A percentile compares a stretch with the other conserved stretches of the same genome.
Conservation (phyloP, 1,140 invertebrate species). For the Tetramorium alpestre region DNA sequence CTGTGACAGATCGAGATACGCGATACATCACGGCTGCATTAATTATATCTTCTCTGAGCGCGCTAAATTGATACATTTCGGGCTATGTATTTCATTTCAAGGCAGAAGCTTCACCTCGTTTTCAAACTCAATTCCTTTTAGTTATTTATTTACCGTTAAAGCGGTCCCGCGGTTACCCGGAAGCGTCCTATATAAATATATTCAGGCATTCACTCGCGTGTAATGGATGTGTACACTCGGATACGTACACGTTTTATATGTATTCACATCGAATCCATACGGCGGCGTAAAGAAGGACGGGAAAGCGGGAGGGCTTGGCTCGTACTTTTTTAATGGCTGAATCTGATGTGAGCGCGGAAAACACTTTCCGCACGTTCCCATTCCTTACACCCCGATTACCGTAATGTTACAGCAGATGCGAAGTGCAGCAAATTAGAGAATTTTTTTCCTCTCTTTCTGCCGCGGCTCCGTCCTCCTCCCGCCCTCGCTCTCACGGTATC, state of each 20-base stretch:
- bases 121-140: slow-evolving; percentile 19
- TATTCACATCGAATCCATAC: neutral
- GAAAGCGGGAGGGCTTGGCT: neutral
- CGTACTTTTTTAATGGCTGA: slow-evolving; percentile 28
- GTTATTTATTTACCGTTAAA: slow-evolving; percentile 54
- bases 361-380: neutral
- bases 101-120: neutral
- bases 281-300: neutral
- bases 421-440: slow-evolving; percentile 37
- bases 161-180: neutral
- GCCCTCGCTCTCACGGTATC: neutral
- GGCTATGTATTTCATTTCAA: slow-evolving; percentile 1
- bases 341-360: slow-evolving; percentile 6
- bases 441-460: slow-evolving; percentile 11
- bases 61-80: slow-evolving; percentile 22
- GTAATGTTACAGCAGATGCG: slow-evolving; percentile 26
- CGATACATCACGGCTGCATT: neutral
- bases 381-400: slow-evolving; percentile 31
- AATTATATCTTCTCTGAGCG: slow-evolving; percentile 17
- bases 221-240: neutral
- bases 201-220: neutral
- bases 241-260: neutral
- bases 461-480: neutral
- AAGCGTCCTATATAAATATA: slow-evolving; percentile 4
- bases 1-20: neutral